Evolutionary conservation across 2,797 vertebrate genomes (phyloP), one percentile per base, ranked within the genome.

Genomic region (Rhinella marina): DNA sequence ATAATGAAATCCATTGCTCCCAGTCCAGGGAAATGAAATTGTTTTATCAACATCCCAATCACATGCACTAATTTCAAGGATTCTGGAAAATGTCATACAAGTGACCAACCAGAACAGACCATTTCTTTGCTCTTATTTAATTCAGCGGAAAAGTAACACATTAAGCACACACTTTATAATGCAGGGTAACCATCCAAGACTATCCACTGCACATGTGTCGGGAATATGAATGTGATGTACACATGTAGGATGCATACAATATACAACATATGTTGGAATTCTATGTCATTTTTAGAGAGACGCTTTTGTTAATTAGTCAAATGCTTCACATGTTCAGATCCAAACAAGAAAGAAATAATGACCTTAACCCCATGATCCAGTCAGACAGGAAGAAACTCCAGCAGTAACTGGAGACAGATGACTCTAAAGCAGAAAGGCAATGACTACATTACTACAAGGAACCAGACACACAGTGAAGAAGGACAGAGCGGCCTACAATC

Each of bases 351-450:
- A 48, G 32, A 41, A 50, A 12, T 21, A 70, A 85, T 85, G 83
- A 85, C 83, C 70, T 76, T 85, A 61, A 62, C 83, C 72, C 57
- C 17, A 25, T 77, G 57, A 50, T 75, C 21, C 29, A 84, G 82
- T 77, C 83, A 85, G 72, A 77, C 83, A 85, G 83, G 83, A 85
- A 85, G 83, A 85, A 75, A 75, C 83, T 76, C 11, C 14, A 85
- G 83, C 32, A 62, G 83, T 77, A 85, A 85, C 83, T 75, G 72
- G 73, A 85, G 84, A 85, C 73, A 85, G 73, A 78, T 85, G 84
- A 64, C 84, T 78, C 76, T 29, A 2, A n/a, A 72, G 68, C 72
- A 75, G 72, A 50, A 75, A 75, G 41, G 41, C 19, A 75, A 75
- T 61, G 75, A 61, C 57, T 76, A 21, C 72, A 76, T 85, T 84